Evolutionary conservation across 2,888 invertebrate genomes (phyloP), one percentile per base, ranked within the genome.

Genomic region (Coremacera marginata): DNA sequence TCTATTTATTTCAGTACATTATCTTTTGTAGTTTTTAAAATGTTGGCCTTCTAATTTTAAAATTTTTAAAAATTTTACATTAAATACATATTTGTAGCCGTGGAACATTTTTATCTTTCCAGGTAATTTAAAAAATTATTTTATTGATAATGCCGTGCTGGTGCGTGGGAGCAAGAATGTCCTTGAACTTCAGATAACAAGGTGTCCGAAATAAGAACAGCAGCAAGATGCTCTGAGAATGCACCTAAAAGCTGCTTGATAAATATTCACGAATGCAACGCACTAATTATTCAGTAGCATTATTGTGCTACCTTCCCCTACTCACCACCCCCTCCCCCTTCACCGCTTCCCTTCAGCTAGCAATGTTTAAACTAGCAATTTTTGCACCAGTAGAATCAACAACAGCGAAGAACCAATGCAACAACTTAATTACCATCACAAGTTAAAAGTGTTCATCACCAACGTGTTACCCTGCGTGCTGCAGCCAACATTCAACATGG

Each of bases 341-440:
- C 8, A 27, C 19, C 14, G 0, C 22, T 14, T 7, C 14, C 25
- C 25, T 60, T 60, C 11, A 9, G 25, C 57, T 16, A 44, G 7
- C 27, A 31, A 63, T 27, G 31, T n/a, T 22, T 14, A 16, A 27
- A 62, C 63, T 16, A 63, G n/a, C 1, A 25, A 16, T 9, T 27
- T 16, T n/a, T 31, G 63, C 25, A 63, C 16, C 25, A 27, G 31
- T 7, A 31, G 34, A 25, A 31, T n/a, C 22, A 63, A 5, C 3
- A 34, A 16, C 16, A 27, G 22, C 9, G 27, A 57, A 11, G 57
- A 25, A 52, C 19, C 51, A 22, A 16, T 22, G 65, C 75, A 55
- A 76, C 76, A 76, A 76, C 76, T 76, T 76, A 76, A 76, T 76
- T 76, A 76, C 76, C 65, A 57, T 52, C 73, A 34, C 73, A 31